Evolutionary conservation across 2,113 vertebrate genomes (phyloP), one percentile per base, ranked within the genome.

Genomic region (Rhynchomys soricoides): DNA sequence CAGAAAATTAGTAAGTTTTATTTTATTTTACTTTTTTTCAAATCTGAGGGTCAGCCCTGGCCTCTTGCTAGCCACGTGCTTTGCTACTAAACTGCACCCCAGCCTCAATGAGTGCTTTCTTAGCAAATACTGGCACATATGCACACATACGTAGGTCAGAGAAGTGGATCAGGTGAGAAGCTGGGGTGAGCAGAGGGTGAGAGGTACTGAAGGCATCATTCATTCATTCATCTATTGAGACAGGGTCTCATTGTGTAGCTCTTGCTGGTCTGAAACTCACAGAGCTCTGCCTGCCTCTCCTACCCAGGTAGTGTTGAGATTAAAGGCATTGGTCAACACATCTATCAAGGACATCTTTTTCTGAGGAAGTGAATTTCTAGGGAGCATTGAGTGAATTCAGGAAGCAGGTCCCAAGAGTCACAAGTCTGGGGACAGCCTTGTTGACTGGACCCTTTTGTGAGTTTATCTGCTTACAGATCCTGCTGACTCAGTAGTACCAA

Each of bases 401-500:
- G 21, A 55, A 4, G n/a, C 50, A 8, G 82, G 34, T 45, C 1
- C n/a, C 16, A 22, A 75, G 81, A 16, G 29, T 4, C 45, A 4
- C 3, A 40, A 1, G 21, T 68, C 21, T 1, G 31, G 66, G 68
- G 81, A 43, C 75, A 29, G 9, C 50, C 16, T 9, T 74, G 17
- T 17, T 21, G 50, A 12, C 13, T 11, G 66, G 57, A 50, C 24
- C 29, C 37, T 2, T 37, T 17, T 1, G 26, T 21, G 9, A n/a
- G 48, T 22, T 29, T 37, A 7, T 34, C 31, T 66, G 16, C 11
- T 31, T 4, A 64, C 37, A 26, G 40, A 57, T 16, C 29, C 4
- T 0, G 0, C 7, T 3, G 0, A 31, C 52, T 40, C 70, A 68
- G 52, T 15, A 4, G 71, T 10, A 7, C 40, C 55, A 3, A 11